Base-by-base conservation (phyloP, 1,140 invertebrate species). In the Drosophila truncata region DNA sequence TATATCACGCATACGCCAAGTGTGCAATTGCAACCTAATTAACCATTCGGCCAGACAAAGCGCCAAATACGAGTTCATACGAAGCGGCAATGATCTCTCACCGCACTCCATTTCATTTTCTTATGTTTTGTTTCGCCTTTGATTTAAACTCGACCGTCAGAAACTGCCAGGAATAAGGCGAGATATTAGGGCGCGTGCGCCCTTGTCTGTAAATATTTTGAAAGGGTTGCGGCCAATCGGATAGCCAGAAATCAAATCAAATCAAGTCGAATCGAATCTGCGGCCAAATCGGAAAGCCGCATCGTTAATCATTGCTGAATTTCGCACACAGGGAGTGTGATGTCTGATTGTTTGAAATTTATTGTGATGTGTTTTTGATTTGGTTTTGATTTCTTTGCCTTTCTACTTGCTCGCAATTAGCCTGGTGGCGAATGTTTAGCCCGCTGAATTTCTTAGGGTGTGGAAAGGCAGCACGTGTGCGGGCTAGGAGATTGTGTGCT, bases 141-240 rank as follows among this genome's bases (percentile, higher is more conserved):
- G 64, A 37, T 39, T 71, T 37, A 33, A 33, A 20, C 44, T 41
- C 25, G 33, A 47, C 54, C 67, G 44, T 60, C 67, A 73, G 60
- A 60, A 60, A 59, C 35, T 72, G 66, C 42, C 39, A 47, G 66
- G 29, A 67, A 63, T 46, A 33, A 31, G 16, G 27, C 16, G 9
- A 9, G 31, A 29, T 46, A 33, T 46, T 55, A 71, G 67, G 63
- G 63, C 67, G 67, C 67, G 67, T 71, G 64, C 67, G 67, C 72
- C 52, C 78, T 69, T 69, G 71, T 79, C 69, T 66, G 58, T 82
- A 86, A 86, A 86, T 85, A 78, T 85, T 86, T 86, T 86, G 83
- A 86, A 82, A 86, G 83, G 82, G 73, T 76, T 20, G 44, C 52
- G 10, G 39, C 50, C 58, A 64, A 58, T 73, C 29, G 29, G 25